Evolutionary conservation across 2,113 vertebrate genomes (phyloP).

Genomic region (Tachuris rubrigastra): DNA sequence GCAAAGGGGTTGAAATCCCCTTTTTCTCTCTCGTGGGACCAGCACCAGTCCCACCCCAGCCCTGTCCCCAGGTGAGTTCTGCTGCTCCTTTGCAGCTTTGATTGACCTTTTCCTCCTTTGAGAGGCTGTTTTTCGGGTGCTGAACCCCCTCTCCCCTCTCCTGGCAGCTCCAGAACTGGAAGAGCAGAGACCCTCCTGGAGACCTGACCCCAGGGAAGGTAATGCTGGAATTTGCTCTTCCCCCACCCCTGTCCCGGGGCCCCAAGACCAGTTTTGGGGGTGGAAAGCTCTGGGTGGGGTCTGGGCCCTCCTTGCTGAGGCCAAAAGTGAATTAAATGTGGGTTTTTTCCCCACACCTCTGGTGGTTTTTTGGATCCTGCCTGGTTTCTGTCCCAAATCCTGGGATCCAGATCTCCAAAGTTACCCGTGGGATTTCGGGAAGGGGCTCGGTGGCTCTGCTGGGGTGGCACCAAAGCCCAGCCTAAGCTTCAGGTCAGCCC

Average conservation of each 20-base stretch:
- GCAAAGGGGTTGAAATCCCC: background rate
- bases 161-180: background rate
- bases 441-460: too few relatives aligned
- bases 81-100: accelerated
- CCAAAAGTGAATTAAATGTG: background rate
- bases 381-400: background rate
- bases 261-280: background rate
- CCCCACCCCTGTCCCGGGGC: background rate
- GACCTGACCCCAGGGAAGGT: background rate
- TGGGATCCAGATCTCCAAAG: background rate
- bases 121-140: accelerated
- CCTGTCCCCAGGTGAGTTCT: background rate
- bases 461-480: background rate
- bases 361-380: background rate
- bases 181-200: too few relatives aligned
- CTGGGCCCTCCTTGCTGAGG: accelerated
- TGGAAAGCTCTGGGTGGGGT: background rate
- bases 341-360: background rate
- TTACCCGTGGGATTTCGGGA: background rate
- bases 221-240: background rate
- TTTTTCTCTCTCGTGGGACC: background rate
- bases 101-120: background rate
- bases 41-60: background rate
- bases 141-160: background rate
- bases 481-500: background rate